These are phyloP conservation scores for Tragelaphus eurycerus DNA, from an alignment of 2,797 vertebrate genomes.

Conservation along the genomic window DNA sequence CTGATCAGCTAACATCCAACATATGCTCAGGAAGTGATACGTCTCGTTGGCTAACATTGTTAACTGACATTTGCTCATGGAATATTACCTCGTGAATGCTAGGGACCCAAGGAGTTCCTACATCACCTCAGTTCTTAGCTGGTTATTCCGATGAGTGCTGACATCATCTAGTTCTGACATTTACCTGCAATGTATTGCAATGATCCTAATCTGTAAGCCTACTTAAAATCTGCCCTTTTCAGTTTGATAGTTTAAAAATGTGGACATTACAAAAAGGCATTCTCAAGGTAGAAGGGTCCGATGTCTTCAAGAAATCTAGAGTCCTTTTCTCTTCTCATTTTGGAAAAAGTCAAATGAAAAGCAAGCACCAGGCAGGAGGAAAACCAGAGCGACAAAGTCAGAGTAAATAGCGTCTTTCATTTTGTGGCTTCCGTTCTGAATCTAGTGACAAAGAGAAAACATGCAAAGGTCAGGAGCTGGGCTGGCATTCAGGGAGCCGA, in stretches of 20 bases:
- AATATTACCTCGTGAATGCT: not conserved
- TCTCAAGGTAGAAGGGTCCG: conserved; percentile 15
- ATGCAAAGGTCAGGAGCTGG: conserved; percentile 10
- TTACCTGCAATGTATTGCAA: conserved; percentile 41
- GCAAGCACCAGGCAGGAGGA: not conserved
- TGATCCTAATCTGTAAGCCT: conserved; percentile 66
- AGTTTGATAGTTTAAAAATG: conserved; percentile 58
- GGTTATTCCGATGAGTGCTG: conserved; percentile 53
- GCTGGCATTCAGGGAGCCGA: not conserved
- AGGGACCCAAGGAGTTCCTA: not conserved
- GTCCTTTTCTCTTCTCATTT: not conserved
- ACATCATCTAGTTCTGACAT: conserved; percentile 63
- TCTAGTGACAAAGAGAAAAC: conserved; percentile 20
- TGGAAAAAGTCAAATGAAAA: conserved; percentile 47
- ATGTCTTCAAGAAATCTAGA: conserved; percentile 29
- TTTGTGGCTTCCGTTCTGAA: conserved; percentile 15
- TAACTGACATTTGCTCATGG: conserved; percentile 52
- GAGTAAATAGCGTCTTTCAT: conserved; percentile 1
- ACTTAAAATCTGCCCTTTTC: conserved; percentile 45
- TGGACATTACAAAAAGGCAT: conserved; percentile 34
- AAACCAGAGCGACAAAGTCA: conserved; percentile 30
- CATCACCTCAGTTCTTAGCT: conserved; percentile 21
- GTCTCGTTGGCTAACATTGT: conserved; percentile 15
- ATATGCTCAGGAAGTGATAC: not conserved
- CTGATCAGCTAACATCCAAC: not conserved